A percentile compares a stretch with the other conserved stretches of the same genome.
These are phyloP conservation scores for Sebastes kiyomatsui DNA, from an alignment of 2,797 vertebrate species.

Conservation along the genomic window DNA sequence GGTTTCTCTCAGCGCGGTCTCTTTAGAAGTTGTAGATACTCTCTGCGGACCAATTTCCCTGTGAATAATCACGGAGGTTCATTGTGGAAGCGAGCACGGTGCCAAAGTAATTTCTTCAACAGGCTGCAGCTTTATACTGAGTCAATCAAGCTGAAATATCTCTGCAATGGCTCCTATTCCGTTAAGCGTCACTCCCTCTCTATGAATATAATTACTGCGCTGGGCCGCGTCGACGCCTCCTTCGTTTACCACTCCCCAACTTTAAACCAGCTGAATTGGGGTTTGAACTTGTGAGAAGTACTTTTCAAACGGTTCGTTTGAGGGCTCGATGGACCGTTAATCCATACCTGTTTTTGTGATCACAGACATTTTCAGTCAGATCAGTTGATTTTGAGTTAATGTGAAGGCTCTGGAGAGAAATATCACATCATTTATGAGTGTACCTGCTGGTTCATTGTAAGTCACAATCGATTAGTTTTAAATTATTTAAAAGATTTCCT, in stretches of 20 bases:
- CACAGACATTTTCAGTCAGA: neutral
- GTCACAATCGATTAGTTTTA: neutral
- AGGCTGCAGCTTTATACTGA: constrained; percentile 65
- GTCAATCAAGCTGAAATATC: constrained; percentile 76
- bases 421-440: neutral
- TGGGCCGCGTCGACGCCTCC: constrained; percentile 8
- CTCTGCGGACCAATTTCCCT: constrained; percentile 65
- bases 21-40: constrained; percentile 64
- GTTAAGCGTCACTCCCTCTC: constrained; percentile 57
- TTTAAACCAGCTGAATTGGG: constrained; percentile 42
- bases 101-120: constrained; percentile 75
- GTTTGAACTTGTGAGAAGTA: constrained; percentile 38
- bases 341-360: neutral
- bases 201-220: constrained; percentile 73
- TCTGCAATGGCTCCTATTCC: constrained; percentile 57
- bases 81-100: constrained; percentile 56
- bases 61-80: constrained; percentile 67
- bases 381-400: neutral
- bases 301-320: constrained; percentile 43
- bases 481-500: neutral
- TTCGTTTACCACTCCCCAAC: constrained; percentile 1
- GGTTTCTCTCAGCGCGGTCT: constrained; percentile 26
- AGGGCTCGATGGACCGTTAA: constrained; percentile 4
- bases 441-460: neutral
- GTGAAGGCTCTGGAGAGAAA: neutral